Percentiles rank a stretch among this genome's conserved stretches.
These are phyloP conservation scores for Artibeus lituratus DNA, from an alignment of 2,797 vertebrate genomes.

Conservation along the genomic window DNA sequence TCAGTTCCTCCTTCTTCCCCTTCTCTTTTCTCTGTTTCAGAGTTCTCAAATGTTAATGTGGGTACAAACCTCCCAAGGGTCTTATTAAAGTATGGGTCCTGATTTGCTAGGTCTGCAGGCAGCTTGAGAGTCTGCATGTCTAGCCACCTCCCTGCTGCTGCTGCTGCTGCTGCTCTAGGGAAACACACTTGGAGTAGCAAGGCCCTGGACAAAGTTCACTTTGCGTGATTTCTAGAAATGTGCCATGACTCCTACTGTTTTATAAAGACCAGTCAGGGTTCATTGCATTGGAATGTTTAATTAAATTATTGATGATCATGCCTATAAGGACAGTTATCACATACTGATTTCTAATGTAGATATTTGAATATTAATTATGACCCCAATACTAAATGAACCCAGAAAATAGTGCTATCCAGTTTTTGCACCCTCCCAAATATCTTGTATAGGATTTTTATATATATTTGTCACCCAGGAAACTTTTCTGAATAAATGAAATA, in stretches of 20 bases:
- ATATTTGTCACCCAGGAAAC: not conserved
- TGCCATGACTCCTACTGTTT: not conserved
- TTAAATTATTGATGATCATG: not conserved
- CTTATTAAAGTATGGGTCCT: not conserved
- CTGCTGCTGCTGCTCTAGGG: too few relatives aligned
- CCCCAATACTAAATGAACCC: not conserved
- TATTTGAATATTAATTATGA: not conserved
- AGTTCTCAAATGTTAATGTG: not conserved
- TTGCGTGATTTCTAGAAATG: not conserved
- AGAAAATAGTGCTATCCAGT: not conserved
- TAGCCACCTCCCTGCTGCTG: not conserved
- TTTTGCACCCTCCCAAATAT: not conserved
- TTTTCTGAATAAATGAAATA: slow-evolving; percentile 21
- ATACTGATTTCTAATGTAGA: not conserved
- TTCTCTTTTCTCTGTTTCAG: not conserved
- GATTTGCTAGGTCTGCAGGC: too few relatives aligned
- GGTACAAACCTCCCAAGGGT: not conserved
- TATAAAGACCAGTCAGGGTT: not conserved
- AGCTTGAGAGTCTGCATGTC: not conserved
- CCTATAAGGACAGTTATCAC: not conserved
- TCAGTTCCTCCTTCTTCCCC: not conserved
- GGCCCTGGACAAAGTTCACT: not conserved
- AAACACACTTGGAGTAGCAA: not conserved
- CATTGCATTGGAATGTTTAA: not conserved
- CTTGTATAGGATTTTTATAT: not conserved